Evolutionary conservation across 2,888 invertebrate genomes (phyloP), one percentile per base, ranked within the genome.

Genomic region (Biston stratarius): DNA sequence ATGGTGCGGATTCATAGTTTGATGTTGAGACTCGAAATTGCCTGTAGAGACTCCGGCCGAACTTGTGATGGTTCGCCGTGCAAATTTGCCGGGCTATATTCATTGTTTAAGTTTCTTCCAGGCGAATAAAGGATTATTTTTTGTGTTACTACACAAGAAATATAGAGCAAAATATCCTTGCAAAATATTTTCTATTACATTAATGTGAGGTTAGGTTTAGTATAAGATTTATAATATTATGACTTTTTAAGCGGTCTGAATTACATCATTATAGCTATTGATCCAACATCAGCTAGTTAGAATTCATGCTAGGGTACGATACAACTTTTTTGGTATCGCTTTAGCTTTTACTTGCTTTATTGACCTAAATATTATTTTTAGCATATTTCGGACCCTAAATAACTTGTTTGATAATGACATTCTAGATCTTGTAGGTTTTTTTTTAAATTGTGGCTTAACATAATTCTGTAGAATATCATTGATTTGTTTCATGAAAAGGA

Each of bases 61-160:
- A 74, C 74, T 78, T 86, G 76, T 83, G 82, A 52, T 85, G 83
- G 7, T 84, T 85, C 3, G 83, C 72, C 42, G 77, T 75, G 67
- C 82, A 85, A 7, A 92, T 69, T 81, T 83, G 84, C 34, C 91
- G 88, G 0, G 89, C 89, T 73, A 92, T 84, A 86, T 92, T 92
- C 93, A 94, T 94, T 70, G 61, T 44, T 33, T 56, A n/a, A 38
- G 10, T 12, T 51, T 10, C 6, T 38, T 11, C 14, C 24, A n/a
- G 10, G 42, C 11, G 1, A 33, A 33, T 5, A n/a, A 3, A 3
- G 9, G 8, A n/a, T 8, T 24, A 33, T 12, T 55, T 55, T 11
- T 42, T 24, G 12, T 12, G 42, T 36, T 8, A 14, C 9, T 15
- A 14, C 15, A 38, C 10, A 38, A 15, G 5, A 24, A 51, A 34